Base-by-base conservation (phyloP, 2,888 invertebrate genomes). In the Rambutsinella grinnellia region DNA sequence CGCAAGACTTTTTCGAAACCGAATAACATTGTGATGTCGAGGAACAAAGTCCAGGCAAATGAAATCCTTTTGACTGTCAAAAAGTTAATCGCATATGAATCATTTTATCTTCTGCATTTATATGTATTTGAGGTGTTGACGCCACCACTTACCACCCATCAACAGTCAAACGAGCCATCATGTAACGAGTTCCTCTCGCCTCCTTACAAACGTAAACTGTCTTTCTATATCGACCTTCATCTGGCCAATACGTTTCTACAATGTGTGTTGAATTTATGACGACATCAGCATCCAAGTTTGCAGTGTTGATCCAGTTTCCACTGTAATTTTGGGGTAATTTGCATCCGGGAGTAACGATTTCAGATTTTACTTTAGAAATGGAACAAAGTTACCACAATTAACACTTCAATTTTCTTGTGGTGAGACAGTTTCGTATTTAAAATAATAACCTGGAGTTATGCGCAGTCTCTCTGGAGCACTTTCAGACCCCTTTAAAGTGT, bases 31-130 rank as follows among this genome's bases (percentile, higher is more conserved):
- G 86, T 97, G 97, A 88, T 98, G 97, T 70, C 95, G 92, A 0
- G 96, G 95, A 62, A 97, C 92, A 86, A 99, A 96, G 86, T 99
- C 97, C 84, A 97, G 97, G 86, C 99, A 99, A 6, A 97, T 92
- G 86, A 94, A 98, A 90, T 99, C 98, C 85, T 97, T 97, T 88
- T 99, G 98, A 87, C 97, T 93, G 85, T 82, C 88, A 87, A 36
- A 74, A 15, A 44, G 8, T n/a, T n/a, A n/a, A n/a, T n/a, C n/a
- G n/a, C n/a, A n/a, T n/a, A n/a, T n/a, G n/a, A n/a, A n/a, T n/a
- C n/a, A n/a, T n/a, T n/a, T n/a, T n/a, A n/a, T n/a, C n/a, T n/a
- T n/a, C n/a, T n/a, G n/a, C n/a, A n/a, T n/a, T n/a, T n/a, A n/a
- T n/a, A n/a, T n/a, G n/a, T n/a, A n/a, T n/a, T n/a, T n/a, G n/a